Percentiles rank a stretch among this genome's conserved stretches.
phyloP scores from a whole-genome alignment of 2,888 invertebrate genomes.

The Carabus problematicus region DNA sequence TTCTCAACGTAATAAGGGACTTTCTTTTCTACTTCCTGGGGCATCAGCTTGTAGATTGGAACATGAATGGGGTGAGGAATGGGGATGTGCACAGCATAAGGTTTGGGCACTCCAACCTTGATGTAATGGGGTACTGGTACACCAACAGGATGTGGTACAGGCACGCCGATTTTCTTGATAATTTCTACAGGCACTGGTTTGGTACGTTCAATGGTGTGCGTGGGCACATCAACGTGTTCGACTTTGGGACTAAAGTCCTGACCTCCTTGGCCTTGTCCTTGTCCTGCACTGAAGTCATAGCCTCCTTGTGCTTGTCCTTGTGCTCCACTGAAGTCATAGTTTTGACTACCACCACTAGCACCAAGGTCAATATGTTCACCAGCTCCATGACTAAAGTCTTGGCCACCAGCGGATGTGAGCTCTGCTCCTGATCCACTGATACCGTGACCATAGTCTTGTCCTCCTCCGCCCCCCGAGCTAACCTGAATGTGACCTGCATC shows the following conservation, averaged over 20 bases:
- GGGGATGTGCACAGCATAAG: conserved; percentile 74
- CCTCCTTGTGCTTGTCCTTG: too few species aligned
- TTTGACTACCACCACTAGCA: too few species aligned
- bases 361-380: too few species aligned
- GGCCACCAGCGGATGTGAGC: too few species aligned
- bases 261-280: conserved; percentile 59
- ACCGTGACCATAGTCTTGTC: conserved; percentile 56
- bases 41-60: conserved; percentile 76
- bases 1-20: conserved; percentile 79
- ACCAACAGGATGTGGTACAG: conserved; percentile 76
- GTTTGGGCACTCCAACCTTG: conserved; percentile 76
- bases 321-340: too few species aligned
- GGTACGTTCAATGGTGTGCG: conserved; percentile 71
- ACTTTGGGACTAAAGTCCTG: conserved; percentile 62
- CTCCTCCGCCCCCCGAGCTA: conserved; percentile 41
- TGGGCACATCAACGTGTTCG: conserved; percentile 63
- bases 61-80: conserved; percentile 77
- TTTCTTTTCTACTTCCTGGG: conserved; percentile 74
- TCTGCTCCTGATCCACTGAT: too few species aligned
- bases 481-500: too few species aligned
- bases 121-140: conserved; percentile 74
- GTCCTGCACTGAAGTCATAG: too few species aligned
- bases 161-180: conserved; percentile 74
- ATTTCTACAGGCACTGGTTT: conserved; percentile 75
- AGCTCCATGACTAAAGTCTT: too few species aligned